Percentiles rank a stretch among this genome's conserved stretches.
phyloP scores from a whole-genome alignment of 2,113 vertebrate genomes.

The Camelus dromedarius region DNA sequence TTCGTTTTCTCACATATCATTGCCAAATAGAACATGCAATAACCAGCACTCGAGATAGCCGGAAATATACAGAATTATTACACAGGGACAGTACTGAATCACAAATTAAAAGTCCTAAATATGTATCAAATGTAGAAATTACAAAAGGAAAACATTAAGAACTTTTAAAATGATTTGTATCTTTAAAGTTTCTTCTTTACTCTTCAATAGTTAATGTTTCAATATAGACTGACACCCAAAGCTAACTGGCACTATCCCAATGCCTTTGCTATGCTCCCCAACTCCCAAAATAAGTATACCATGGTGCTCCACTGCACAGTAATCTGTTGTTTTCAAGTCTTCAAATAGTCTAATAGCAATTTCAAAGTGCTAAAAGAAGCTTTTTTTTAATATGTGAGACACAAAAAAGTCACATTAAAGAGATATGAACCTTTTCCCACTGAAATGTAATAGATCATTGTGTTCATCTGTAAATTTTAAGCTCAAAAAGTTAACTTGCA shows the following conservation, averaged over 20 bases:
- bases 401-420: conserved; percentile 45
- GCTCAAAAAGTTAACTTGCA: conserved; percentile 51
- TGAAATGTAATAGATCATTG: background rate
- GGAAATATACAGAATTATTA: conserved; percentile 30
- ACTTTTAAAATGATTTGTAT: conserved; percentile 6
- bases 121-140: conserved; percentile 51
- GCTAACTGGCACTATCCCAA: background rate
- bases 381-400: background rate
- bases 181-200: conserved; percentile 33
- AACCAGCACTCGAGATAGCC: conserved; percentile 16
- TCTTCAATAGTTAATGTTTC: conserved; percentile 47
- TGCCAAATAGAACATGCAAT: conserved; percentile 49
- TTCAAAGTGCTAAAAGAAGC: conserved; percentile 4
- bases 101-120: conserved; percentile 39
- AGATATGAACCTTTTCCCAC: background rate
- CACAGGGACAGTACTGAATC: background rate
- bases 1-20: conserved; percentile 48
- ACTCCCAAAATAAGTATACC: background rate
- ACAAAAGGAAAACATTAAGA: conserved; percentile 42
- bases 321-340: background rate
- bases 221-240: background rate
- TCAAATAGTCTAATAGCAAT: background rate
- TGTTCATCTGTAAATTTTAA: conserved; percentile 47
- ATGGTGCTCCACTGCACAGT: background rate
- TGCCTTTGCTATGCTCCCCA: conserved; percentile 41